Evolutionary conservation across 35 echinoderm and acorn worm species (phyloP), one percentile per base, ranked within the genome.

Genomic region (Ophioderma brevispina): DNA sequence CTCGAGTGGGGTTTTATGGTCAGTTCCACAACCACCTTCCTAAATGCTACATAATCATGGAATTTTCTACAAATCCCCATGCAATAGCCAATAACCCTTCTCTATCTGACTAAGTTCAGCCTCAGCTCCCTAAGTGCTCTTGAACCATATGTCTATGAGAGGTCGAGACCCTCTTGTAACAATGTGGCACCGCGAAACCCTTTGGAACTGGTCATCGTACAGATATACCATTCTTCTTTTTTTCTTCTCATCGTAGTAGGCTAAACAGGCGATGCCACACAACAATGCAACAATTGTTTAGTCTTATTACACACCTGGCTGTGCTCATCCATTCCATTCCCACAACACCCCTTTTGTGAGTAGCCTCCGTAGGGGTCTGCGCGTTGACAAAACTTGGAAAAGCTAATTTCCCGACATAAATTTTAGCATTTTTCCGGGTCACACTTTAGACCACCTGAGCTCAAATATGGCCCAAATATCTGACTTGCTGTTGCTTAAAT

Each of bases 381-480:
- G n/a, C n/a, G n/a, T n/a, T 10, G 88, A 64, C 13, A 78, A 39
- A 80, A 89, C 35, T 92, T 43, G 34, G 0, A 86, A 39, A 39
- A 80, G 86, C 80, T 39, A 93, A 96, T 86, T 82, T 28, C 0
- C 83, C 76, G 17, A 91, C 30, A 39, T 95, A 91, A 5, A 32
- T 25, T 14, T 35, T 13, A 1, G 88, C 34, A n/a, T 38, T 88
- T 88, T 43, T 81, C 70, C 25, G 76, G 90, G 19, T 90, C 82
- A 1, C 86, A 84, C 19, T 78, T 81, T 37, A 88, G 81, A 23
- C 91, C 91, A 33, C 81, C 23, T 21, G 64, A 40, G 35, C 87
- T 87, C 55, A 90, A 17, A 49, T 77, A 76, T 97, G 95, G 0
- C 90, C 85, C 46, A 90, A 88, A 38, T 84, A 97, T n/a, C 80